Base-by-base conservation (phyloP, 2,113 vertebrate genomes). In the Zosterops borbonicus region DNA sequence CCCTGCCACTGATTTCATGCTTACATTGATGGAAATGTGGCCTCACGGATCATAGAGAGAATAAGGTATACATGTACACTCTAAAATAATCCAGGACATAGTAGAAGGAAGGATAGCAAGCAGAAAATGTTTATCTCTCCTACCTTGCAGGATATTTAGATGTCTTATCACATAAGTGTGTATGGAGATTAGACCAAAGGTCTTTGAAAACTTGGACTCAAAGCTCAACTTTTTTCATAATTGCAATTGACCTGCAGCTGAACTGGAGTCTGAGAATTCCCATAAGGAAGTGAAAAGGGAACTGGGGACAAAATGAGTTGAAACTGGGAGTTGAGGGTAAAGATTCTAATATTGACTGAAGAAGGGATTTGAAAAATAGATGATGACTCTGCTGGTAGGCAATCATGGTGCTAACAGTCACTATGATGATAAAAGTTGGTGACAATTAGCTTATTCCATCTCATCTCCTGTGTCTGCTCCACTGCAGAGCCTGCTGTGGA, bases 1-100 rank as follows among this genome's bases (percentile, higher is more conserved):
- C 76, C 79, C 85, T 86, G 56, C 21, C 1, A 2, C 64, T 85
- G 59, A 71, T 92, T 95, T 76, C 63, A 82, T 91, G 90, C 90
- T 96, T 93, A 71, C 88, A 80, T 92, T 12, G 31, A 73, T 86
- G 92, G 85, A 95, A 96, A 70, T 12, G 52, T 56, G 70, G 78
- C 70, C 91, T 85, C 24, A 12, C 37, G 39, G 41, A 35, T 39
- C 83, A 63, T 42, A 81, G 27, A 60, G 77, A 91, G 64, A 86
- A 37, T 33, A 77, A 82, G 67, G n/a, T 63, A n/a, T 58, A 47
- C 39, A 63, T 56, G 14, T 53, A 23, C 76, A 85, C 11, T 47
- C 82, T 88, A 73, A 95, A 95, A 92, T 88, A 94, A 93, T 70
- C 70, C 33, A 27, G 47, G 79, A 31, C 7, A 7, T 24, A 52